phyloP scores from a whole-genome alignment of 2,888 invertebrate genomes.

The Drosophila maculinotata region DNA sequence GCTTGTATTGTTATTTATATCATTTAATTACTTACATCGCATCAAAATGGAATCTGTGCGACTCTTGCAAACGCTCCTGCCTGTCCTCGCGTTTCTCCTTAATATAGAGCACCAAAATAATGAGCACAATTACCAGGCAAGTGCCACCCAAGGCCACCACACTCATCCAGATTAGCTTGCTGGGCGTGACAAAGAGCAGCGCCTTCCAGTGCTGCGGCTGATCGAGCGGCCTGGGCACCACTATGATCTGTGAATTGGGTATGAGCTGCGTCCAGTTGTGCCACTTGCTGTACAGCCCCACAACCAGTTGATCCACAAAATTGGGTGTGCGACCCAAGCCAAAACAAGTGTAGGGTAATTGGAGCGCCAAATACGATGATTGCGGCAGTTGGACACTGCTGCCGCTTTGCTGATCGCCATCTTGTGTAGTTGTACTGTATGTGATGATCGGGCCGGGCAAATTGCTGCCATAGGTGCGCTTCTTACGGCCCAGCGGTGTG shows the following conservation, averaged over 20 bases:
- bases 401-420: constrained; percentile 92
- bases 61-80: constrained; percentile 91
- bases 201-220: constrained; percentile 94
- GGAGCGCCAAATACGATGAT: constrained; percentile 96
- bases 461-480: constrained; percentile 94
- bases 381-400: constrained; percentile 95
- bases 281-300: constrained; percentile 90
- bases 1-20: constrained; percentile 14
- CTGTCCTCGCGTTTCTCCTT: constrained; percentile 94
- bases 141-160: constrained; percentile 95
- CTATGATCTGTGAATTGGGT: constrained; percentile 98
- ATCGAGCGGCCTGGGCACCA: constrained; percentile 93
- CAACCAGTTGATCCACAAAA: constrained; percentile 95
- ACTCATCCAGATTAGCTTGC: constrained; percentile 96
- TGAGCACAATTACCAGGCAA: constrained; percentile 92
- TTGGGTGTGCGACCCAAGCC: constrained; percentile 99
- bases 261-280: constrained; percentile 96
- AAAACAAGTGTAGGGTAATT: constrained; percentile 97
- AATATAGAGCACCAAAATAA: constrained; percentile 94
- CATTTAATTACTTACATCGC: constrained; percentile 88
- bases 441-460: constrained; percentile 95
- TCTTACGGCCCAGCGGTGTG: constrained; percentile 90
- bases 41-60: constrained; percentile 94
- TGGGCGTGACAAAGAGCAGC: constrained; percentile 97
- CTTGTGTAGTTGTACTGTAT: constrained; percentile 95